Base-by-base conservation (phyloP, 2,888 invertebrate species). In the Beris morrisii region DNA sequence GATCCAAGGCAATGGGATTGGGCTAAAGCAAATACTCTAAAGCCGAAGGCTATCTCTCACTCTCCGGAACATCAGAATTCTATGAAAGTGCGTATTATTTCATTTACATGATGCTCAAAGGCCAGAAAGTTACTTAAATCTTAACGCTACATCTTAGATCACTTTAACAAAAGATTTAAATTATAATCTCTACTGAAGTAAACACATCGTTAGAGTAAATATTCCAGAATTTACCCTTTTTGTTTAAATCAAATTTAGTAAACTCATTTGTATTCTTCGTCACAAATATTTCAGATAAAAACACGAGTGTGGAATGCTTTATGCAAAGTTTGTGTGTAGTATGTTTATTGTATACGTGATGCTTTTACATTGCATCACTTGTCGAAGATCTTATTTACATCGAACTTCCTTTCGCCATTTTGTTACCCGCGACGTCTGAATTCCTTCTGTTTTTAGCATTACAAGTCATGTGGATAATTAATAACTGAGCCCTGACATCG, bases 351-450 rank as follows among this genome's bases (percentile, higher is more conserved):
- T 28, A 58, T 45, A 58, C 57, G 57, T 58, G 57, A 58, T 58
- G 45, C 57, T 45, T 58, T 58, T 58, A 58, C 57, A 58, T 58
- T 58, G 45, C 38, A 56, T 56, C n/a, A n/a, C n/a, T 46, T 46
- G 6, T 46, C 15, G 46, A n/a, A 46, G n/a, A 46, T 6, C 5
- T 46, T n/a, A 46, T 15, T 46, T 13, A 5, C 46, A 13, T 46
- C 13, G 5, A 11, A 46, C 4, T 5, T 13, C 12, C 3, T 46
- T 6, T 46, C 46, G 5, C 3, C 5, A 46, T 13, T 11, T 50
- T 9, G 15, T 50, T 50, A 15, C 15, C 9, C 9, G 28, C 11
- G 4, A 50, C 15, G 15, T 50, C 46, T n/a, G 15, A 46, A 50
- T 50, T 22, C 11, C 5, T 38, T 3, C 9, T 38, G 9, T 38